A percentile compares a stretch with the other conserved stretches of the same genome.
These are phyloP conservation scores for Matsumyia berberina DNA, from an alignment of 2,888 invertebrate species.

Conservation along the genomic window DNA sequence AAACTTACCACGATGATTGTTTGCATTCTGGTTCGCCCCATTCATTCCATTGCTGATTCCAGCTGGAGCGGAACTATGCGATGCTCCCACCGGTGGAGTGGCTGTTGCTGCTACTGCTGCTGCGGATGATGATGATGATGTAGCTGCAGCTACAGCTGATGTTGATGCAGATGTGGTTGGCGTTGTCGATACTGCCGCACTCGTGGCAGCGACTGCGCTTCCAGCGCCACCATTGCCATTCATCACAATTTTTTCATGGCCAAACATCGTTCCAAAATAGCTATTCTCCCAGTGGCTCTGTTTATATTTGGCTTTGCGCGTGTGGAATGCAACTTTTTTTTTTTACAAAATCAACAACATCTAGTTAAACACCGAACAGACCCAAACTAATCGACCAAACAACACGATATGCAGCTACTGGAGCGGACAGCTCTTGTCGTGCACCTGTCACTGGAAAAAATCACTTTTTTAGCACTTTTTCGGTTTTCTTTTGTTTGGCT, in stretches of 20 bases:
- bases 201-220: slow-evolving; percentile 24
- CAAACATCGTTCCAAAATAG: slow-evolving; percentile 56
- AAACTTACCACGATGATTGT: slow-evolving; percentile 77
- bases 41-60: slow-evolving; percentile 72
- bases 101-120: slow-evolving; percentile 28
- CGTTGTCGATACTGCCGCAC: slow-evolving; percentile 41
- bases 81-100: slow-evolving; percentile 52
- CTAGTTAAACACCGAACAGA: slow-evolving; percentile 10
- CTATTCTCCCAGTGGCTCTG: slow-evolving; percentile 8
- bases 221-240: slow-evolving; percentile 49
- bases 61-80: slow-evolving; percentile 70
- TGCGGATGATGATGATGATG: slow-evolving; percentile 50
- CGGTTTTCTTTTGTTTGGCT: slow-evolving; percentile 13
- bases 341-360: slow-evolving; percentile 35
- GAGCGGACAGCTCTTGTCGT: slow-evolving; percentile 29
- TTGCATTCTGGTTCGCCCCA: slow-evolving; percentile 72
- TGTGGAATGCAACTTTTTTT: slow-evolving; percentile 38
- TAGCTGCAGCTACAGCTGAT: slow-evolving; percentile 30
- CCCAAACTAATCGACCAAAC: slow-evolving; percentile 69
- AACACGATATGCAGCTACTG: slow-evolving; percentile 50
- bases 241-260: slow-evolving; percentile 70
- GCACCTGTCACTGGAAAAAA: slow-evolving; percentile 58
- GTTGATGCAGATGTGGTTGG: slow-evolving; percentile 49
- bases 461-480: slow-evolving; percentile 43
- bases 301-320: slow-evolving; percentile 43